Percentiles rank a stretch among this genome's conserved stretches.
These are phyloP conservation scores for Scrobipalpa costella DNA, from an alignment of 2,888 invertebrate species.

Conservation along the genomic window DNA sequence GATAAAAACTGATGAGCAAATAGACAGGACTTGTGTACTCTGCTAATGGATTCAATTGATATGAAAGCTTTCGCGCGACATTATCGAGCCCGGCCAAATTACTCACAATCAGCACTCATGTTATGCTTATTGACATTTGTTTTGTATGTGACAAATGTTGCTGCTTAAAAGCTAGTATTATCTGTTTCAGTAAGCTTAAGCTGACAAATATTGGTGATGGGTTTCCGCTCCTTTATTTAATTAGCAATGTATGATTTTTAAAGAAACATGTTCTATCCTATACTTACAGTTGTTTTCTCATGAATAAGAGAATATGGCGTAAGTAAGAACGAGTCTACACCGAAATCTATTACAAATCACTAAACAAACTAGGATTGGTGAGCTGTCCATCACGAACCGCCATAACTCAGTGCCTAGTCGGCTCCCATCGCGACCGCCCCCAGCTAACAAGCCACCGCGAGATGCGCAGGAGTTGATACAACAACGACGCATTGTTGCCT, in stretches of 20 bases:
- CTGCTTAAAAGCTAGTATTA: neutral
- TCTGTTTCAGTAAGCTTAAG: neutral
- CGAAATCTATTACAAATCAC: conserved; percentile 13
- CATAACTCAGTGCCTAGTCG: conserved; percentile 47
- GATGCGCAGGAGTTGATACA: conserved; percentile 72
- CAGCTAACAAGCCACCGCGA: conserved; percentile 76
- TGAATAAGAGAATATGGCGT: neutral
- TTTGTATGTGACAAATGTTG: conserved; percentile 9
- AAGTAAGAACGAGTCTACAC: neutral
- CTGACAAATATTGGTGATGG: neutral
- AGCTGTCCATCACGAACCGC: conserved; percentile 52
- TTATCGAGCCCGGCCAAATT: conserved; percentile 65
- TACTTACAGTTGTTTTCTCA: neutral
- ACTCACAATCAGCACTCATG: conserved; percentile 37
- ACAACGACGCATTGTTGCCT: conserved; percentile 74
- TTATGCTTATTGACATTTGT: conserved; percentile 27
- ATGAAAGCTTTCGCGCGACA: conserved; percentile 78
- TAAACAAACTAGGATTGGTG: conserved; percentile 27
- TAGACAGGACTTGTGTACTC: conserved; percentile 78
- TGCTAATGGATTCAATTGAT: conserved; percentile 82
- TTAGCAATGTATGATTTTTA: no score
- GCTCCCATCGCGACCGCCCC: conserved; percentile 69
- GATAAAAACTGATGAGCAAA: conserved; percentile 81
- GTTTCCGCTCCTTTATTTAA: no score
- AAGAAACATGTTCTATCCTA: neutral